phyloP scores from a whole-genome alignment of 1,140 invertebrate species.

The Drosophila pruinosa region DNA sequence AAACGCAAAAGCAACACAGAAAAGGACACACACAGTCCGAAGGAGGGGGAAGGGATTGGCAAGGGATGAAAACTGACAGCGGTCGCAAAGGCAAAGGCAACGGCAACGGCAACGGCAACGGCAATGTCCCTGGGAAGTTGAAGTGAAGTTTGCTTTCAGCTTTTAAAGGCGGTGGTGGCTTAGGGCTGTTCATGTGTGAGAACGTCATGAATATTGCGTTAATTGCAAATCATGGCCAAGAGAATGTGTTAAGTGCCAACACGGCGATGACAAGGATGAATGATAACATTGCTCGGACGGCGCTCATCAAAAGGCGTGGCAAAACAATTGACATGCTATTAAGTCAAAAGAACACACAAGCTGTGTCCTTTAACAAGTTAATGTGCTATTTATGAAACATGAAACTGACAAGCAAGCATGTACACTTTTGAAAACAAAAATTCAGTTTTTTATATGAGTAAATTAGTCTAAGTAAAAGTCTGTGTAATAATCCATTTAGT shows the following conservation, averaged over 20 bases:
- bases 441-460: too few relatives aligned
- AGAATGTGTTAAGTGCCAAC: constrained; percentile 81
- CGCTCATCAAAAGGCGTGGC: constrained; percentile 43
- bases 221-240: constrained; percentile 81
- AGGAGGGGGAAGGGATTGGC: constrained; percentile 15
- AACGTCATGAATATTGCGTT: constrained; percentile 82
- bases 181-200: constrained; percentile 73
- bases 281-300: constrained; percentile 55
- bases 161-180: constrained; percentile 43
- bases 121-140: constrained; percentile 38
- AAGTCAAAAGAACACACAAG: constrained; percentile 47
- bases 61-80: constrained; percentile 46
- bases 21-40: constrained; percentile 30
- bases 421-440: too few relatives aligned
- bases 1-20: constrained; percentile 11
- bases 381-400: neutral
- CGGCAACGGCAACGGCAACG: neutral
- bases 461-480: too few relatives aligned
- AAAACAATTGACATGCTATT: constrained; percentile 72
- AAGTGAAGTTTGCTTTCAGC: constrained; percentile 13
- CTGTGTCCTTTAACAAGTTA: constrained; percentile 7
- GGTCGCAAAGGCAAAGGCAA: neutral
- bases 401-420: neutral
- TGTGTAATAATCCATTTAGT: too few relatives aligned
- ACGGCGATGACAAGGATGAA: constrained; percentile 70